Conservation (phyloP, 23 tunicate genomes). For the Oikopleura dioica region DNA sequence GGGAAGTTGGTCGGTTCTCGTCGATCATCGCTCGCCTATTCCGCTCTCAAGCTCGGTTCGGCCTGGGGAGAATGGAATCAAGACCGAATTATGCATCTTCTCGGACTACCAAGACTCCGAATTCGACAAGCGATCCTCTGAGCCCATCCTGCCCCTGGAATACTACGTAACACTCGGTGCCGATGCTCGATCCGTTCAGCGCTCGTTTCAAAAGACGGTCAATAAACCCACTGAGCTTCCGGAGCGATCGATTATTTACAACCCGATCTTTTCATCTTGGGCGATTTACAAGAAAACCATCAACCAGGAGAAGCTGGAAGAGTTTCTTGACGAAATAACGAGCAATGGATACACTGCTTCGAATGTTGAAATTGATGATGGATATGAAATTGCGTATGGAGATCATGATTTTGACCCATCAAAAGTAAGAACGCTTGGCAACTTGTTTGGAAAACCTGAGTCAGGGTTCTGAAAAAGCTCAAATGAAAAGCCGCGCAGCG, state of each 20-base stretch:
- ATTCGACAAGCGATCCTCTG: neutral
- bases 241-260: neutral
- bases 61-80: neutral
- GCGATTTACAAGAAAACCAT: neutral
- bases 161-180: neutral
- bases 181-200: neutral
- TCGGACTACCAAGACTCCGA: neutral
- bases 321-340: neutral
- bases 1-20: neutral
- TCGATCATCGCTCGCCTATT: neutral
- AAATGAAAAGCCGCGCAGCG: too few species aligned
- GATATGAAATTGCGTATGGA: neutral
- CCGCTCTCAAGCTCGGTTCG: neutral
- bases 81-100: neutral
- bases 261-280: neutral
- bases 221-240: neutral
- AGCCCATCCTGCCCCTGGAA: neutral
- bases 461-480: too few species aligned
- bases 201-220: neutral
- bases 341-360: neutral
- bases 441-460: too few species aligned
- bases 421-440: neutral
- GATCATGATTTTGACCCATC: neutral
- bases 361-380: neutral
- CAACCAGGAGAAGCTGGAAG: neutral